These are phyloP conservation scores for Trichacis sp. DNA, from an alignment of 2,888 invertebrate genomes.

Conservation along the genomic window DNA sequence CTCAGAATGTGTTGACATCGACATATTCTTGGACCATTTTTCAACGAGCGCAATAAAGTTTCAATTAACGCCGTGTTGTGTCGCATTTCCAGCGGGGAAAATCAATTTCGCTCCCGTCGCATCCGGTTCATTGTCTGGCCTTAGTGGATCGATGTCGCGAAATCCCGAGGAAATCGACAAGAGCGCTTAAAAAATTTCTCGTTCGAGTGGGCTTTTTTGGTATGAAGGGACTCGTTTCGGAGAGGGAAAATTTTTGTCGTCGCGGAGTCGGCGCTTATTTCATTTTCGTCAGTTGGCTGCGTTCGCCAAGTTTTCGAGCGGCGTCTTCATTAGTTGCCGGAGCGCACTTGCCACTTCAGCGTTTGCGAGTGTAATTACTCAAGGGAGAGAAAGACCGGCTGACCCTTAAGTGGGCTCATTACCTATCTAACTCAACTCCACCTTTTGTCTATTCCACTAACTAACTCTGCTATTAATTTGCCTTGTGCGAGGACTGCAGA, in stretches of 20 bases:
- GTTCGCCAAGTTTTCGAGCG: constrained; percentile 15
- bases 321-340: constrained; percentile 30
- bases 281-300: constrained; percentile 27
- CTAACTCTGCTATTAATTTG: background rate
- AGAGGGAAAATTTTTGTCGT: background rate
- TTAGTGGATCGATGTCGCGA: too few relatives aligned
- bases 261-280: constrained; percentile 19
- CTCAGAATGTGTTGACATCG: constrained; percentile 4
- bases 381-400: constrained; percentile 10
- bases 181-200: constrained; percentile 22
- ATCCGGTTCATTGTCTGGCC: background rate
- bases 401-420: constrained; percentile 17
- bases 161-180: constrained; percentile 11
- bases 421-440: background rate
- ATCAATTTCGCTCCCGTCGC: constrained; percentile 4
- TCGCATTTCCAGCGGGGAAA: background rate
- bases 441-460: background rate
- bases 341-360: constrained; percentile 25
- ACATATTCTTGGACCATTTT: constrained; percentile 13
- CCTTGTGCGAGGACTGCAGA: background rate
- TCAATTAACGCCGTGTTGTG: constrained; percentile 15
- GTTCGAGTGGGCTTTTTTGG: background rate
- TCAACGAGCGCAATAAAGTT: constrained; percentile 21
- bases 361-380: constrained; percentile 35
- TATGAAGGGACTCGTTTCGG: background rate